These are phyloP conservation scores for Eira barbara DNA, from an alignment of 2,113 vertebrate species.

Conservation along the genomic window DNA sequence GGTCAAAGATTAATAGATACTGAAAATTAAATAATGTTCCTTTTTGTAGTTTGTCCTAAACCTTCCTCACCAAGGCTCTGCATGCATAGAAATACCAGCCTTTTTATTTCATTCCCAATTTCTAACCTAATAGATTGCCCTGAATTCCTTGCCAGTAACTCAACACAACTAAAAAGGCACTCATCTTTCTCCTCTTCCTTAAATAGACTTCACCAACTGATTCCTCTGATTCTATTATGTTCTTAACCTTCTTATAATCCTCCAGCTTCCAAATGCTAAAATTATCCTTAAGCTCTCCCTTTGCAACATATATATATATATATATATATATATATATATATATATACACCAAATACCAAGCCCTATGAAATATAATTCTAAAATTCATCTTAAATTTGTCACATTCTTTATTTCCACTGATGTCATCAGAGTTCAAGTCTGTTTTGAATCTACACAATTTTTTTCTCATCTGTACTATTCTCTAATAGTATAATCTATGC, in stretches of 20 bases:
- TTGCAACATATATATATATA: background rate
- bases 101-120: constrained; percentile 27
- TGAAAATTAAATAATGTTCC: constrained; percentile 30
- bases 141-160: constrained; percentile 5
- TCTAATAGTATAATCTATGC: background rate
- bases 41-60: background rate
- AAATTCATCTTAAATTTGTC: constrained; percentile 26
- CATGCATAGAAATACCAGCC: background rate
- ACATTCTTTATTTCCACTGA: background rate
- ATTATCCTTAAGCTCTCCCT: constrained; percentile 21
- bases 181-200: background rate
- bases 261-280: background rate
- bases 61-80: background rate
- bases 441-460: background rate
- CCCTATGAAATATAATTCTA: background rate
- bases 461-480: background rate
- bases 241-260: background rate
- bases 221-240: background rate
- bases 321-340: too few relatives aligned
- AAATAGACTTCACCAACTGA: background rate
- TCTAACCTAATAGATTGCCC: background rate
- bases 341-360: background rate
- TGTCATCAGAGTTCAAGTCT: background rate
- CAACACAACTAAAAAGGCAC: constrained; percentile 2
- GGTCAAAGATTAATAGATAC: background rate